These are phyloP conservation scores for Meloidogyne exigua DNA, from an alignment of 1,140 invertebrate genomes.

Conservation along the genomic window DNA sequence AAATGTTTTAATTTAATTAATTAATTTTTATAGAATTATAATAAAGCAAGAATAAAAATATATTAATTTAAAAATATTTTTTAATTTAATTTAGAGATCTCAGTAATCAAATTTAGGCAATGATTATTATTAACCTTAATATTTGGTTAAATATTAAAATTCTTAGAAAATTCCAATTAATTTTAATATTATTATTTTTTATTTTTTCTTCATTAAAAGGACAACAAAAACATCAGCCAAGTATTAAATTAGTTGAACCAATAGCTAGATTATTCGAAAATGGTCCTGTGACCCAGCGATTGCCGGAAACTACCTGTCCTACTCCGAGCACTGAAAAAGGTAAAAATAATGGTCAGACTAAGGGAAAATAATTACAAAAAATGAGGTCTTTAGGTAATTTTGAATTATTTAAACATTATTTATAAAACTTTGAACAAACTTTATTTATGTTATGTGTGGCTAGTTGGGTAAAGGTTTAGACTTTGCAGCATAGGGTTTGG, in stretches of 20 bases:
- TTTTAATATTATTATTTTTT: slow-evolving; percentile 1
- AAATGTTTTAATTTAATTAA: no score
- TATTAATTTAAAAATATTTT: background rate
- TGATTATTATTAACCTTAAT: background rate
- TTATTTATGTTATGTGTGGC: no score
- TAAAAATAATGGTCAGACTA: slow-evolving; percentile 10
- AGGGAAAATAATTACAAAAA: no score
- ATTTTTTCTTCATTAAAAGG: background rate
- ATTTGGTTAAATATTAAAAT: background rate
- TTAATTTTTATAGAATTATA: no score
- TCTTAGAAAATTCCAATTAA: background rate
- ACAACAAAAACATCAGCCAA: background rate
- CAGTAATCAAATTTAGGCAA: background rate
- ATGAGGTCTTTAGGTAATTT: no score
- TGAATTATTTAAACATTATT: no score
- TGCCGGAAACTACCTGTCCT: slow-evolving; percentile 45
- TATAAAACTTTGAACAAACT: no score
- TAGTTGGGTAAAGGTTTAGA: no score
- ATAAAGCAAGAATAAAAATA: no score
- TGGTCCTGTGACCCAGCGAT: slow-evolving; percentile 12
- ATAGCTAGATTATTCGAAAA: slow-evolving; percentile 14
- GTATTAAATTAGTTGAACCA: background rate
- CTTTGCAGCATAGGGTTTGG: no score
- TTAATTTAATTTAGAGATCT: background rate
- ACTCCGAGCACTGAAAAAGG: slow-evolving; percentile 41